Percentiles rank a stretch among this genome's conserved stretches.
phyloP scores from a whole-genome alignment of 1,140 invertebrate species.

The Rhysida immarginata region DNA sequence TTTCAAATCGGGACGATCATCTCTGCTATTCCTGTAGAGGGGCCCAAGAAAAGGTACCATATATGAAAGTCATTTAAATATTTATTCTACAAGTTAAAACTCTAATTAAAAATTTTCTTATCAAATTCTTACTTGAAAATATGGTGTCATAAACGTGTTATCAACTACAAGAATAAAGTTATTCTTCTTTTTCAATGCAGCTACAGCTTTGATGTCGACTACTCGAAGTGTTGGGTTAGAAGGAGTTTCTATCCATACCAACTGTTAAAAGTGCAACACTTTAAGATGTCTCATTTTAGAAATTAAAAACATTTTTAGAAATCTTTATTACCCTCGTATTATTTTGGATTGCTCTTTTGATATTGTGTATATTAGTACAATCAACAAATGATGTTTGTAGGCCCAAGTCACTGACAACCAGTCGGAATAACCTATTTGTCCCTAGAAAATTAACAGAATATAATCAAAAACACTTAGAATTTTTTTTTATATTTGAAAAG shows the following conservation, averaged over 20 bases:
- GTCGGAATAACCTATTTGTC: constrained; percentile 48
- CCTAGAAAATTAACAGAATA: constrained; percentile 24
- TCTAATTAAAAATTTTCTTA: too few species aligned
- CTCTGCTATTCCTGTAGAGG: neutral
- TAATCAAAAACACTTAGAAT: constrained; percentile 6
- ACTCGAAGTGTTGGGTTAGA: constrained; percentile 94
- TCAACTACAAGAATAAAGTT: constrained; percentile 80
- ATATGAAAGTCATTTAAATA: too few species aligned
- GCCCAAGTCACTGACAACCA: constrained; percentile 46
- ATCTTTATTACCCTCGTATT: constrained; percentile 68
- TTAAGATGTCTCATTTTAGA: neutral
- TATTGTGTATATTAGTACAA: constrained; percentile 46
- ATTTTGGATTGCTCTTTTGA: constrained; percentile 51
- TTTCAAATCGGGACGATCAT: too few species aligned
- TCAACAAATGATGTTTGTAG: constrained; percentile 69
- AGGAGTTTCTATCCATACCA: constrained; percentile 94
- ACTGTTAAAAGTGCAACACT: constrained; percentile 43
- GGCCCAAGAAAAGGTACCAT: neutral
- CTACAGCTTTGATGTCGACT: constrained; percentile 65
- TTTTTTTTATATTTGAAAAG: neutral
- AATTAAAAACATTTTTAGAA: neutral
- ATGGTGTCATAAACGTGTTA: constrained; percentile 94
- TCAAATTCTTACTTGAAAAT: constrained; percentile 52
- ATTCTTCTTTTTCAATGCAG: constrained; percentile 41
- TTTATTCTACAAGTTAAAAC: too few species aligned